These are phyloP conservation scores for Aythya baeri DNA, from an alignment of 2,113 vertebrate genomes.

Conservation along the genomic window DNA sequence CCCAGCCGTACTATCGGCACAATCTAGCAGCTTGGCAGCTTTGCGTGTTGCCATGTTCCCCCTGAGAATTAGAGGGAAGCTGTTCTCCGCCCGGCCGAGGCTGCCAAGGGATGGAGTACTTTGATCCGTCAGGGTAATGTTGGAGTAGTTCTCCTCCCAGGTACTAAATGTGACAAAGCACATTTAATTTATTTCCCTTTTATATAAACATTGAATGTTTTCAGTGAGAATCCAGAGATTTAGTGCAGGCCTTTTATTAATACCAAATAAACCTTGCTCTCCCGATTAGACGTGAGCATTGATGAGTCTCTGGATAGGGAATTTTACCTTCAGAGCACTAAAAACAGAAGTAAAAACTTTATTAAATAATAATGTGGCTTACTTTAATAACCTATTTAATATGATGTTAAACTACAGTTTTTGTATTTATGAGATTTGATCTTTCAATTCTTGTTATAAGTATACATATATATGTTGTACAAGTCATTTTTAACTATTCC, in stretches of 20 bases:
- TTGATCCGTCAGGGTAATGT: conserved; percentile 73
- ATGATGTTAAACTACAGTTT: not conserved
- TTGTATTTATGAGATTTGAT: not conserved
- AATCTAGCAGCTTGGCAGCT: conserved; percentile 68
- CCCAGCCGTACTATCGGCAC: conserved; percentile 66
- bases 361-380: not conserved
- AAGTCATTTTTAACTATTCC: conserved; percentile 25
- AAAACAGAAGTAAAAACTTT: conserved; percentile 22
- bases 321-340: conserved; percentile 17
- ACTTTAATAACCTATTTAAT: conserved; percentile 3
- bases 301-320: conserved; percentile 24
- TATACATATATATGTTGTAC: not conserved
- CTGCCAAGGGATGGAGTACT: conserved; percentile 71
- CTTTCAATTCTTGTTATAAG: not conserved
- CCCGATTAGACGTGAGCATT: conserved; percentile 39
- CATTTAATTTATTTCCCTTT: conserved; percentile 72
- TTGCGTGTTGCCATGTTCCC: conserved; percentile 66
- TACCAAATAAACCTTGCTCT: conserved; percentile 61
- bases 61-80: conserved; percentile 68
- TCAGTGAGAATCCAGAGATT: conserved; percentile 55
- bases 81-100: conserved; percentile 34
- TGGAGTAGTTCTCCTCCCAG: conserved; percentile 69
- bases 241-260: conserved; percentile 55
- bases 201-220: conserved; percentile 68
- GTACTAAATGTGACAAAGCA: conserved; percentile 74